Evolutionary conservation across 2,888 invertebrate species (phyloP), one percentile per base, ranked within the genome.

Genomic region (Rhamnusium bicolor): DNA sequence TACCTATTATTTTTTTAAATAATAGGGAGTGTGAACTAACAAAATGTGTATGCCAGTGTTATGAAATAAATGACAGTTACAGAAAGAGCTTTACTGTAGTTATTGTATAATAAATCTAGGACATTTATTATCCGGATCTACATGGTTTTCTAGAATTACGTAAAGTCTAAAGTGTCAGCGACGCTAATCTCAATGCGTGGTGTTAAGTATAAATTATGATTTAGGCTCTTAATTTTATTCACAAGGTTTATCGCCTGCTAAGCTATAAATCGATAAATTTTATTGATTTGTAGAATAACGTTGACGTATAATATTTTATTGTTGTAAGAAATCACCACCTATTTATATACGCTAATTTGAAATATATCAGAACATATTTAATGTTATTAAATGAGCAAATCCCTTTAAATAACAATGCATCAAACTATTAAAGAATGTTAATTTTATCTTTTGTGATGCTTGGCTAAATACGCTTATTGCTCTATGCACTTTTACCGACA

Each of bases 151-250:
- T 61, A 27, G 46, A 63, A 49, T 63, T 63, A 63, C 63, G 49
- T 63, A 49, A 49, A 49, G 7, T 49, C 51, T 24, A 16, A 40
- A 2, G 29, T 49, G n/a, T 27, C 8, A 58, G 32, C 32, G 49
- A 63, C 51, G 27, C 49, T 63, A 63, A 63, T 63, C 63, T 47
- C 49, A 49, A 27, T 63, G 51, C 63, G 63, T 63, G 63, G 63
- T 63, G 63, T 21, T 63, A 63, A 63, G 63, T 51, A 47, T 63
- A 24, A 63, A 51, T 63, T 63, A 63, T 18, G 49, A 29, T 63
- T 51, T 16, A 16, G 24, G 14, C 40, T 27, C 27, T 51, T 29
- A 63, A 63, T 63, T 49, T 18, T 27, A 58, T 58, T 58, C 32
- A 58, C 32, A 58, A 32, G 58, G 58, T 58, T 58, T 58, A 58